A percentile compares a stretch with the other conserved stretches of the same genome.
Conservation (phyloP, 2,888 invertebrate genomes). For the Pemphredon lugubris region DNA sequence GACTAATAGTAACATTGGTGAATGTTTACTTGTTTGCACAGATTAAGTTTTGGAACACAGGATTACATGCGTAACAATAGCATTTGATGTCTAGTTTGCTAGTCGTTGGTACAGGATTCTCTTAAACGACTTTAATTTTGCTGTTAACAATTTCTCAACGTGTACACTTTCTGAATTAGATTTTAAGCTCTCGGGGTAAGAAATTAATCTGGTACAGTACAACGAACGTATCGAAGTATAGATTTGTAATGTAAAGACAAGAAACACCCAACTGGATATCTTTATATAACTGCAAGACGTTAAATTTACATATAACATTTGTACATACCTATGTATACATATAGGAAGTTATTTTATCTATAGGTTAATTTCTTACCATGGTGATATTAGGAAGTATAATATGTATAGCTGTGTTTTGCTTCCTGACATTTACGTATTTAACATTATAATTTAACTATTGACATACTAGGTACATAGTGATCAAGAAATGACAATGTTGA, state of each 20-base stretch:
- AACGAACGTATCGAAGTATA: conserved; percentile 59
- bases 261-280: conserved; percentile 20
- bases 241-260: conserved; percentile 39
- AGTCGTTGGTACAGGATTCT: conserved; percentile 41
- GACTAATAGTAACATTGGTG: conserved; percentile 3
- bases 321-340: conserved; percentile 57
- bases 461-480: background rate
- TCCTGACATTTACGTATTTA: conserved; percentile 35
- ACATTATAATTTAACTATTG: conserved; percentile 42
- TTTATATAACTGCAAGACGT: conserved; percentile 31
- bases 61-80: conserved; percentile 12
- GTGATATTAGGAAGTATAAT: conserved; percentile 67
- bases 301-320: conserved; percentile 34
- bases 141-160: conserved; percentile 29
- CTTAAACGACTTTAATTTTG: conserved; percentile 18
- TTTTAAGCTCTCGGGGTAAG: conserved; percentile 60
- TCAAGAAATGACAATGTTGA: conserved; percentile 11
- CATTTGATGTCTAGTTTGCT: conserved; percentile 43
- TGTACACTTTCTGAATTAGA: conserved; percentile 39
- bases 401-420: conserved; percentile 45
- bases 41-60: conserved; percentile 6
- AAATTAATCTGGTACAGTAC: conserved; percentile 67
- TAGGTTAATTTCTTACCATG: conserved; percentile 65
- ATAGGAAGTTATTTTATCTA: conserved; percentile 58
- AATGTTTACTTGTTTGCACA: conserved; percentile 12